phyloP scores from a whole-genome alignment of 2,113 vertebrate genomes.

The Otolemur garnettii region DNA sequence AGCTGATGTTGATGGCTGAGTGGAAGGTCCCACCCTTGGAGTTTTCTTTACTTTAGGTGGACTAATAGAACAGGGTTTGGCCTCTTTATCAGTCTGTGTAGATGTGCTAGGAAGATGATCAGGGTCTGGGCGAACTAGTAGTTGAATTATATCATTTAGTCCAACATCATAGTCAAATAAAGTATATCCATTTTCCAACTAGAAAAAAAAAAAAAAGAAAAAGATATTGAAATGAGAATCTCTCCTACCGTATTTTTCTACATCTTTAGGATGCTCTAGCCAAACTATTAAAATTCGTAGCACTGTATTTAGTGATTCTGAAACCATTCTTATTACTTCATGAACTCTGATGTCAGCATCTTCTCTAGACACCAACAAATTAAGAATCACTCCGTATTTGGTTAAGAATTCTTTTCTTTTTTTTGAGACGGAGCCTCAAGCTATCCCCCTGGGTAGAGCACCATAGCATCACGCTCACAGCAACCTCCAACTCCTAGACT shows the following conservation, averaged over 20 bases:
- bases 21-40: slow-evolving; percentile 85
- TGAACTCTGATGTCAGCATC: slow-evolving; percentile 19
- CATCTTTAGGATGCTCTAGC: not conserved
- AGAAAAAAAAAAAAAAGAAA: slow-evolving; percentile 81
- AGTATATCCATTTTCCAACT: slow-evolving; percentile 99
- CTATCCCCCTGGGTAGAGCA: too few relatives aligned
- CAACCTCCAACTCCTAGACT: too few relatives aligned
- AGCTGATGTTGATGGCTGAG: slow-evolving; percentile 93
- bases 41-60: slow-evolving; percentile 92
- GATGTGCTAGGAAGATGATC: slow-evolving; percentile 91
- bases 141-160: slow-evolving; percentile 98
- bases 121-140: slow-evolving; percentile 95
- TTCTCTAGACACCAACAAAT: slow-evolving; percentile 30
- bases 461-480: too few relatives aligned
- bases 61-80: slow-evolving; percentile 82
- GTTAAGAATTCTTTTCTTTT: too few relatives aligned
- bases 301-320: not conserved
- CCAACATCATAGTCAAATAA: slow-evolving; percentile 99
- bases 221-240: slow-evolving; percentile 49
- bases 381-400: not conserved
- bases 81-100: slow-evolving; percentile 88
- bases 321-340: slow-evolving; percentile 40
- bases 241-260: slow-evolving; percentile 52
- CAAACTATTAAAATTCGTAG: slow-evolving; percentile 43
- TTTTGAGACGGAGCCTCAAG: too few relatives aligned